Base-by-base conservation (phyloP, 2,888 invertebrate species). In the Leptarthrus brevirostris region DNA sequence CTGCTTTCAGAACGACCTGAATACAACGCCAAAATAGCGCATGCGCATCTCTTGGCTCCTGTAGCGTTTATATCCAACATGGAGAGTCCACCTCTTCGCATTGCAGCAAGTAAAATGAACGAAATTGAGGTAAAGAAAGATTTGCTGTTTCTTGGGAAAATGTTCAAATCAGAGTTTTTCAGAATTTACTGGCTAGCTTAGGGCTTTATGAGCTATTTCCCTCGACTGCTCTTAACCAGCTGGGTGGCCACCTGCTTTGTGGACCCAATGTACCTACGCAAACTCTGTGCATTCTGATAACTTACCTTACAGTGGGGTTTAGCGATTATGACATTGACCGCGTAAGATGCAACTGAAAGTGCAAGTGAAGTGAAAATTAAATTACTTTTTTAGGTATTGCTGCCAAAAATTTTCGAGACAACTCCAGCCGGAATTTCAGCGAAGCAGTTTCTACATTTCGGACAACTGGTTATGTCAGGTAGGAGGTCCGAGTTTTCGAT, bases 21-120 rank as follows among this genome's bases (percentile, higher is more conserved):
- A 3, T 83, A 83, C 54, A 83, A 83, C 70, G 47, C 71, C 0
- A 81, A 81, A 74, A 82, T 83, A 6, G 81, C 80, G 72, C 81
- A 80, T 1, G 83, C 80, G 0, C 81, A 83, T 49, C 78, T 83
- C 79, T 77, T 83, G 54, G 83, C 83, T 2, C 83, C 83, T 0
- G 77, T 82, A 36, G 81, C 80, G 1, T 82, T 6, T 34, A 3
- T 16, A 1, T 5, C 14, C 26, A 2, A 20, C 34, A 12, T 52
- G 1, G 24, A 49, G 36, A 49, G 2, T 47, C 47, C 8, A 26
- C 1, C 12, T 14, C 4, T 20, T 8, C 49, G 5, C 3, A 14
- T 47, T 30, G 30, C 8, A 30, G 30, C 30, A 6, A 8, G 5
- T 30, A 30, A 30, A 30, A 30, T 6, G 30, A 8, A 30, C 8